phyloP scores from a whole-genome alignment of 2,797 vertebrate genomes.

The Platyrinchus mystaceus region DNA sequence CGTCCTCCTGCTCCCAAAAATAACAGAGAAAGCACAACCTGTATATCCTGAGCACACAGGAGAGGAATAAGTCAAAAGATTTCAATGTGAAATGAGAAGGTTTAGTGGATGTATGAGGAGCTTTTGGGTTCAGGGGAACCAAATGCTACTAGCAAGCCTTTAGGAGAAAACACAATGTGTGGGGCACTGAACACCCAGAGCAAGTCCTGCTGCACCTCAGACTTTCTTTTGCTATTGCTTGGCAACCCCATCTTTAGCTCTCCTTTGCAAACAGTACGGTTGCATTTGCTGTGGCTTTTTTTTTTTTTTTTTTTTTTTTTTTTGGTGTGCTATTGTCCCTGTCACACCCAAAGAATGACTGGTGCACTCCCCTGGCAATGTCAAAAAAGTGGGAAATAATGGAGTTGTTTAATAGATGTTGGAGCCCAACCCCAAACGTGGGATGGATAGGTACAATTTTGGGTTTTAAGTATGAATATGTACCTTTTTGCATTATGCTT shows the following conservation, averaged over 20 bases:
- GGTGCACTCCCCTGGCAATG: neutral
- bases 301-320: no score
- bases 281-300: neutral
- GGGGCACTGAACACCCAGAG: neutral
- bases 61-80: neutral
- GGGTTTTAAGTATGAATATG: conserved; percentile 1
- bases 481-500: conserved; percentile 57
- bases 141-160: rapidly evolving
- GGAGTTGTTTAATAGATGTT: neutral
- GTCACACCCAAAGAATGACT: neutral
- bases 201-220: neutral
- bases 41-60: neutral
- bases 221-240: neutral
- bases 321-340: rapidly evolving
- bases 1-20: neutral
- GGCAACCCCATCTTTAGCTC: neutral
- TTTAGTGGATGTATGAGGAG: neutral
- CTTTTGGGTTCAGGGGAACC: neutral
- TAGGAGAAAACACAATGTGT: neutral
- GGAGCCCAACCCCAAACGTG: neutral
- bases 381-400: neutral
- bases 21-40: neutral
- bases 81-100: neutral
- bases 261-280: neutral
- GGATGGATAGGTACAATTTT: neutral